Conservation (phyloP, 1,140 invertebrate genomes). For the Drosophila simulans region DNA sequence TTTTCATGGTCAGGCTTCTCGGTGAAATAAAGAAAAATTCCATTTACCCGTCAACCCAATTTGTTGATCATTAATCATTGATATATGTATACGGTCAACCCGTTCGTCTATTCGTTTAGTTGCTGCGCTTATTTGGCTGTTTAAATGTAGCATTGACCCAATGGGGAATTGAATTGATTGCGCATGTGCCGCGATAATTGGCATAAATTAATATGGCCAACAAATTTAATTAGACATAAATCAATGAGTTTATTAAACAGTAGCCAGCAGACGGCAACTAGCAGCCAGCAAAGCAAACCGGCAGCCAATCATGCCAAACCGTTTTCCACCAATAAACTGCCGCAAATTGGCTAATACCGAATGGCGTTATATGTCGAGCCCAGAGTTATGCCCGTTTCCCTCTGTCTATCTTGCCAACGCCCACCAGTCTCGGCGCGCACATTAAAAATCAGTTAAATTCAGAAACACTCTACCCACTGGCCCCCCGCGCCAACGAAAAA, state of each 20-base stretch:
- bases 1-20: conserved; percentile 47
- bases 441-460: conserved; percentile 82
- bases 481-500: conserved; percentile 1
- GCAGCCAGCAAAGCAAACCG: conserved; percentile 59
- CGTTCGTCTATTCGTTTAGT: not conserved
- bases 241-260: conserved; percentile 82
- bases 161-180: conserved; percentile 49
- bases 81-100: conserved; percentile 48
- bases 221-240: conserved; percentile 82
- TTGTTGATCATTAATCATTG: conserved; percentile 73
- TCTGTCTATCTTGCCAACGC: conserved; percentile 66
- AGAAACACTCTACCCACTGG: conserved; percentile 44
- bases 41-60: conserved; percentile 52
- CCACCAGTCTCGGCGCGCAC: conserved; percentile 55
- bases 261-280: conserved; percentile 70
- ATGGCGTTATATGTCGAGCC: conserved; percentile 62
- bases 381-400: conserved; percentile 53
- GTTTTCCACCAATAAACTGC: conserved; percentile 75
- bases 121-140: conserved; percentile 20
- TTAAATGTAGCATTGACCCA: conserved; percentile 68
- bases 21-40: conserved; percentile 43
- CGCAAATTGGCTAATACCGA: conserved; percentile 78
- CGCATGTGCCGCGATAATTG: conserved; percentile 63
- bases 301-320: conserved; percentile 72
- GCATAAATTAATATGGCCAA: conserved; percentile 73